A percentile compares a stretch with the other conserved stretches of the same genome.
phyloP scores from a whole-genome alignment of 2,888 invertebrate species.

The Balanococcus diminutus region DNA sequence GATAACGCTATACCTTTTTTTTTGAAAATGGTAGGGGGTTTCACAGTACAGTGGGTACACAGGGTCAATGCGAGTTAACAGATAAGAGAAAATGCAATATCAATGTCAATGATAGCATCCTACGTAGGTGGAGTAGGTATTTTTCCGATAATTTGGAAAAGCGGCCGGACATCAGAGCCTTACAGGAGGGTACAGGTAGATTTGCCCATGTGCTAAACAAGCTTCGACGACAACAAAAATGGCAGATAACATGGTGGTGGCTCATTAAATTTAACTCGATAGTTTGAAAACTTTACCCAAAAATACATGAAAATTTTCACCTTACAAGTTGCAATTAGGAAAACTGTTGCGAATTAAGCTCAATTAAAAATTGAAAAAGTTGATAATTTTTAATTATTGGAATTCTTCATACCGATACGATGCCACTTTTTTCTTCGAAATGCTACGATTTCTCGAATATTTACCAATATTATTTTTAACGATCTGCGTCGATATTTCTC shows the following conservation, averaged over 20 bases:
- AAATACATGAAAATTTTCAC: neutral
- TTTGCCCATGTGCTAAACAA: no score
- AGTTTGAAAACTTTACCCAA: neutral
- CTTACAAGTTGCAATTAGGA: no score
- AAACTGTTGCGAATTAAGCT: neutral
- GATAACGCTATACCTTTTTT: neutral
- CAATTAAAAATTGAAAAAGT: no score
- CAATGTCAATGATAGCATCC: slow-evolving; percentile 30
- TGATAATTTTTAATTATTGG: neutral
- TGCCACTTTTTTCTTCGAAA: neutral
- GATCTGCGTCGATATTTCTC: neutral
- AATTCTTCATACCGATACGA: neutral
- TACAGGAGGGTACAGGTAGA: no score
- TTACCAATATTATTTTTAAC: neutral
- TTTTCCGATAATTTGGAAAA: neutral
- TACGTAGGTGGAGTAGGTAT: no score
- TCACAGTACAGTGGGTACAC: neutral
- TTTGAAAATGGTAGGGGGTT: neutral
- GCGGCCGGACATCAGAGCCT: neutral
- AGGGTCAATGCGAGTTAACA: slow-evolving; percentile 10
- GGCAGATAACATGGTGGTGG: no score
- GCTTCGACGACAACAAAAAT: no score
- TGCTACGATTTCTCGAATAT: neutral
- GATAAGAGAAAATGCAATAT: neutral
- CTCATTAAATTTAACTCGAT: neutral